Evolutionary conservation across 2,888 invertebrate species (phyloP).

Genomic region (Drosophila limbata): DNA sequence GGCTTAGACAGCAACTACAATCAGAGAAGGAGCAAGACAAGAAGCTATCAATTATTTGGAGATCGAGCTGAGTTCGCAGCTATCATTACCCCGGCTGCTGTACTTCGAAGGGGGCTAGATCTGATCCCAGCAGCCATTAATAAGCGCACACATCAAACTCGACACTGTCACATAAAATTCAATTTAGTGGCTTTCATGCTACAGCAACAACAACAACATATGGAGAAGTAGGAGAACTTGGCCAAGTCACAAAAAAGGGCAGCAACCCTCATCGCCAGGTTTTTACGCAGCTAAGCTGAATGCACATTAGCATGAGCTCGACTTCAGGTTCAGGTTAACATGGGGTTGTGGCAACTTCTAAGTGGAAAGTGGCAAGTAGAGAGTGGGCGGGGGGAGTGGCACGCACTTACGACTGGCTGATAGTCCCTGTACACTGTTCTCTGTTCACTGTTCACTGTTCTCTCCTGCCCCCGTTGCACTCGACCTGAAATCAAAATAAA

Average conservation of each 20-base stretch:
- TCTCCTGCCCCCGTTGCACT: slow-evolving; percentile 59
- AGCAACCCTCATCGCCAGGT: slow-evolving; percentile 58
- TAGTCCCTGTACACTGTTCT: slow-evolving; percentile 4
- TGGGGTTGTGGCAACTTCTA: slow-evolving; percentile 6
- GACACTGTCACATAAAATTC: slow-evolving; percentile 76
- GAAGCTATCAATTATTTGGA: slow-evolving; percentile 55
- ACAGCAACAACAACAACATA: slow-evolving; percentile 39
- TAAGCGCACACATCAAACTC: slow-evolving; percentile 76
- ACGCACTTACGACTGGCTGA: slow-evolving; percentile 50
- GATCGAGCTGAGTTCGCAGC: slow-evolving; percentile 35
- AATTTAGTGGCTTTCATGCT: slow-evolving; percentile 72
- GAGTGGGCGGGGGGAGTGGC: slow-evolving; percentile 1
- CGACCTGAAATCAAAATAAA: slow-evolving; percentile 79
- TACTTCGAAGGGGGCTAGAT: not conserved
- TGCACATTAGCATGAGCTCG: slow-evolving; percentile 74
- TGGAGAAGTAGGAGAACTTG: slow-evolving; percentile 20
- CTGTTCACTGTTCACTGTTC: no score
- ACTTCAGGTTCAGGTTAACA: slow-evolving; percentile 54
- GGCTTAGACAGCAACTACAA: not conserved
- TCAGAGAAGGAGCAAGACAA: not conserved
- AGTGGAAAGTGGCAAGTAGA: slow-evolving; percentile 17
- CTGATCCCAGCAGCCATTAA: slow-evolving; percentile 65
- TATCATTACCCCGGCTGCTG: slow-evolving; percentile 53
- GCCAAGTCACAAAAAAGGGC: slow-evolving; percentile 50
- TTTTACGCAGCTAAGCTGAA: slow-evolving; percentile 64